Evolutionary conservation across 2,888 invertebrate genomes (phyloP).

Genomic region (Patella ulyssiponensis): DNA sequence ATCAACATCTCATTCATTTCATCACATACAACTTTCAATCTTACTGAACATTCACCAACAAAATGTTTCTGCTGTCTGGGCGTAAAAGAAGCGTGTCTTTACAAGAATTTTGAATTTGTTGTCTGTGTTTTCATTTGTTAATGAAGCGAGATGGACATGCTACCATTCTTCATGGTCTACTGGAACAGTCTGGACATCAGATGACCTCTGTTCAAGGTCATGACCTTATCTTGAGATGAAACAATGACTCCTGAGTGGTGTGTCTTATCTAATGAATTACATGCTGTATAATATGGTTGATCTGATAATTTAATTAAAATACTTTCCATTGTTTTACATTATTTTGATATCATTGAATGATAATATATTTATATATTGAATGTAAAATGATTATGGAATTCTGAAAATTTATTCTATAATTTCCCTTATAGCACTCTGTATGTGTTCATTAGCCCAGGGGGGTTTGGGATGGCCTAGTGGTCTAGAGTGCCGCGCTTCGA

Average conservation of each 20-base stretch:
- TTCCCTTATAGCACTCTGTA: too few species aligned
- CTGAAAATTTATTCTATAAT: too few species aligned
- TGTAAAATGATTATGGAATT: too few species aligned
- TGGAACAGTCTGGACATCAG: slow-evolving; percentile 4
- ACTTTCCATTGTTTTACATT: background rate
- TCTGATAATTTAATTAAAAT: background rate
- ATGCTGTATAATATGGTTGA: background rate
- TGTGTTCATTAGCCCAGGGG: too few species aligned
- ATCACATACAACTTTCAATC: background rate
- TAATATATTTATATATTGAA: too few species aligned
- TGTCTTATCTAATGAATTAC: background rate
- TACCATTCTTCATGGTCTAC: background rate
- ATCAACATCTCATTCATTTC: too few species aligned
- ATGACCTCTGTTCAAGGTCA: slow-evolving; percentile 10
- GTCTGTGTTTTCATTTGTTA: background rate
- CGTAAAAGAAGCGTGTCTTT: background rate
- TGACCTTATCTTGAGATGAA: background rate
- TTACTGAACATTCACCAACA: background rate
- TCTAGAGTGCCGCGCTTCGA: too few species aligned
- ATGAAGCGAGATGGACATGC: background rate
- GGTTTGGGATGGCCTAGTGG: too few species aligned
- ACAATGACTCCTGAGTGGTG: too few species aligned
- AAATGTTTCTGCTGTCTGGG: background rate
- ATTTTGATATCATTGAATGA: too few species aligned
- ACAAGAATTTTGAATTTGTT: background rate